Conservation (phyloP, 1,140 invertebrate species). For the Zaprionus kolodkinae region DNA sequence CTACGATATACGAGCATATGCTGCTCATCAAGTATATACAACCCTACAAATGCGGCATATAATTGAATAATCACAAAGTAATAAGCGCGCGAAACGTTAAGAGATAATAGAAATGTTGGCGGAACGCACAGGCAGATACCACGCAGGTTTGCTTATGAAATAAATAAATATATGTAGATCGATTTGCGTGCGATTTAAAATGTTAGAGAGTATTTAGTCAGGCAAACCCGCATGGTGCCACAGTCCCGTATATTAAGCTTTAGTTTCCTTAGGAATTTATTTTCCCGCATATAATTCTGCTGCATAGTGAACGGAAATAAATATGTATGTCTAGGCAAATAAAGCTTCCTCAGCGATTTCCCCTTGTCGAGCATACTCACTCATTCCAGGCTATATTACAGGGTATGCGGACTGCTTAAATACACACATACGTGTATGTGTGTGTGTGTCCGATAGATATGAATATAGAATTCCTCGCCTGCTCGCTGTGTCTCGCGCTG, state of each 20-base stretch:
- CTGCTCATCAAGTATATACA: background rate
- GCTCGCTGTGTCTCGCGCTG: background rate
- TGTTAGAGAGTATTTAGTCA: background rate
- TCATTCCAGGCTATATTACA: background rate
- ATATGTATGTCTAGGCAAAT: background rate
- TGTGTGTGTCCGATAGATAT: conserved; percentile 29
- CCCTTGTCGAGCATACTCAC: background rate
- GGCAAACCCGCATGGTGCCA: background rate
- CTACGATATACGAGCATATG: background rate
- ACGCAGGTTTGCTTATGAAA: background rate
- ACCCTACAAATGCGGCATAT: conserved; percentile 11
- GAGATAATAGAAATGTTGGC: background rate
- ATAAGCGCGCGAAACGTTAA: background rate
- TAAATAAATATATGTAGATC: background rate
- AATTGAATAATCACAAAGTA: conserved; percentile 36
- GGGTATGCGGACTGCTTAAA: conserved; percentile 22
- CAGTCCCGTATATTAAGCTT: background rate
- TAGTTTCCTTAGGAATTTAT: too few relatives aligned
- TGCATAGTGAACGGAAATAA: too few relatives aligned
- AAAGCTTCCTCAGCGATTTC: background rate
- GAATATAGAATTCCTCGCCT: conserved; percentile 32
- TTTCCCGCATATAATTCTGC: too few relatives aligned
- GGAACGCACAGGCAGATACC: background rate
- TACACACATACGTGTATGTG: too few relatives aligned
- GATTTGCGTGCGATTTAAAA: background rate